These are phyloP conservation scores for Gymnocephalus cernua DNA, from an alignment of 2,113 vertebrate genomes.

Conservation along the genomic window DNA sequence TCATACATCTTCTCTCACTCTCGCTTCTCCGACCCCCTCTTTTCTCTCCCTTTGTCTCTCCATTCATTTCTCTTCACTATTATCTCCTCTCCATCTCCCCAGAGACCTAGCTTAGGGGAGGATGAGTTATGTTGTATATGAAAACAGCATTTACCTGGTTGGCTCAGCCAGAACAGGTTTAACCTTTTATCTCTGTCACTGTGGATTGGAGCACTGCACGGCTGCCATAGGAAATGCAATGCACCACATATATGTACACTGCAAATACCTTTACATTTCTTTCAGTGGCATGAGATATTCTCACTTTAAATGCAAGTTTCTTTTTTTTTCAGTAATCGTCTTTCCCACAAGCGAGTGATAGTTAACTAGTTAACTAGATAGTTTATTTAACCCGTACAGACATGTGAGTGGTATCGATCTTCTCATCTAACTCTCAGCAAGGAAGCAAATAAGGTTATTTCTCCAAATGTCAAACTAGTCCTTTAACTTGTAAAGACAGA, in stretches of 20 bases:
- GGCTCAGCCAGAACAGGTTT: conserved; percentile 60
- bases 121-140: conserved; percentile 76
- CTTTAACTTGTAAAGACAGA: conserved; percentile 16
- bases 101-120: conserved; percentile 44
- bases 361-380: background rate
- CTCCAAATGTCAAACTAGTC: background rate
- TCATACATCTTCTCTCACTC: conserved; percentile 11
- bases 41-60: conserved; percentile 15
- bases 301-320: background rate
- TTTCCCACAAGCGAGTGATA: background rate
- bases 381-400: too few species aligned
- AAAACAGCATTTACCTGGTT: conserved; percentile 75
- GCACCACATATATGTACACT: conserved; percentile 13
- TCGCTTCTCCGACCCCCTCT: background rate
- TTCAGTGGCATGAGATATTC: background rate
- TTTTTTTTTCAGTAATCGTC: background rate
- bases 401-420: background rate
- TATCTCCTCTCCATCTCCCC: conserved; percentile 63
- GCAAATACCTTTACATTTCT: conserved; percentile 1
- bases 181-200: conserved; percentile 69
- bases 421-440: background rate
- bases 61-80: conserved; percentile 66
- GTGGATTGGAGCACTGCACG: conserved; percentile 13
- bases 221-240: conserved; percentile 56
- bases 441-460: background rate